Evolutionary conservation across 2,888 invertebrate genomes (phyloP), one percentile per base, ranked within the genome.

Genomic region (Tribolium freemani): DNA sequence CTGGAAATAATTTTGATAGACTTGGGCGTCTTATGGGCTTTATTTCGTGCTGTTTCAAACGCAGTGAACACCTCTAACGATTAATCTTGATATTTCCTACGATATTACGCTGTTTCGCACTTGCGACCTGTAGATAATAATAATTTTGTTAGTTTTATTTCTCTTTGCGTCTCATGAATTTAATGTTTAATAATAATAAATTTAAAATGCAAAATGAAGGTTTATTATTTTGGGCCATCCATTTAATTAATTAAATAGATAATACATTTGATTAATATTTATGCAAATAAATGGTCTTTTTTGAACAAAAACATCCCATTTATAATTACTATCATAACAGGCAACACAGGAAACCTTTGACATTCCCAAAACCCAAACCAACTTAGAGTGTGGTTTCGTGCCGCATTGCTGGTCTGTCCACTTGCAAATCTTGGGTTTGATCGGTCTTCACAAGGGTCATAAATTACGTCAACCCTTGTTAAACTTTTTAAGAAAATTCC

Each of bases 401-500:
- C 38, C 38, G 38, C 38, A 38, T 38, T 38, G 38, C 38, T 38
- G 26, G 26, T 26, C 5, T 26, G 38, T 38, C 38, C 38, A 38
- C 38, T 30, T 11, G 54, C 54, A 58, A 58, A 46, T 45, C 21
- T 57, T 46, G 20, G 45, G n/a, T 21, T 10, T 31, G 11, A 45
- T 44, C 45, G n/a, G 20, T 58, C 45, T 20, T 58, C 58, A 56
- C 31, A n/a, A 58, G 13, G 45, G 21, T 21, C 44, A n/a, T 58
- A 45, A 58, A 45, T 58, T 58, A 58, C 44, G 58, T 58, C 58
- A 20, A 58, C 45, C 58, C 45, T 44, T 46, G 46, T 58, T 46
- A 58, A 38, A 38, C 9, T 38, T 38, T 48, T 38, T 38, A 38
- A 38, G 38, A 38, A 38, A 38, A 38, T 38, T 38, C 38, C 8